Base-by-base conservation (phyloP, 2,888 invertebrate genomes). In the Phorcus lineatus region DNA sequence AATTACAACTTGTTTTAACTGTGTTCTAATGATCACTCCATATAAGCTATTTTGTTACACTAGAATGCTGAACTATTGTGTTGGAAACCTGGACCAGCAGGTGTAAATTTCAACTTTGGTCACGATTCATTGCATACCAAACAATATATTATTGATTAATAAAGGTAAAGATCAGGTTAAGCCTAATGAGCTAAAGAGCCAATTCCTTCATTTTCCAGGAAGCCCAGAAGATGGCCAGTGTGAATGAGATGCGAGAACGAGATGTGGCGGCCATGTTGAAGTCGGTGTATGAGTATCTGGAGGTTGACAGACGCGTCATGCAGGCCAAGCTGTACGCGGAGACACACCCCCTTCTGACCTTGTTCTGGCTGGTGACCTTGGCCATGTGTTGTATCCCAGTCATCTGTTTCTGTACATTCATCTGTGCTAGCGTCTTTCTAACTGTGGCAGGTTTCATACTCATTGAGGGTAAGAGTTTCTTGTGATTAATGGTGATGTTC, bases 311-410 rank as follows among this genome's bases (percentile, higher is more conserved):
- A 70, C 86, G 86, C 67, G 81, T 82, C 79, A 78, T 79, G 3
- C 81, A 75, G 13, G 31, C 84, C 9, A 85, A 88, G 81, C 75
- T 82, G 52, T 90, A 85, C 81, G 79, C 85, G 9, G 66, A 62
- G 11, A 84, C 87, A 9, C 89, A 90, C 80, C 90, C 90, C n/a
- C 62, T 88, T 17, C 80, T 81, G 24, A 87, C 88, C 24, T 74
- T 89, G 66, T 87, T 86, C 78, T 80, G 86, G 54, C 67, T 88
- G 22, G 83, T 89, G 13, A 85, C 87, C 24, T 75, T 87, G 53
- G 86, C 81, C 53, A 88, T 90, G 86, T 90, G 88, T 79, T 77
- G 87, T 55, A 77, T 90, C 9, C 90, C 90, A 0, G 78, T 90
- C 16, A 82, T 87, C 55, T 84, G 88, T 62, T 90, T 90, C 78